Percentiles rank a stretch among this genome's conserved stretches.
Conservation (phyloP, 2,797 vertebrate species). For the Melanogrammus aeglefinus region DNA sequence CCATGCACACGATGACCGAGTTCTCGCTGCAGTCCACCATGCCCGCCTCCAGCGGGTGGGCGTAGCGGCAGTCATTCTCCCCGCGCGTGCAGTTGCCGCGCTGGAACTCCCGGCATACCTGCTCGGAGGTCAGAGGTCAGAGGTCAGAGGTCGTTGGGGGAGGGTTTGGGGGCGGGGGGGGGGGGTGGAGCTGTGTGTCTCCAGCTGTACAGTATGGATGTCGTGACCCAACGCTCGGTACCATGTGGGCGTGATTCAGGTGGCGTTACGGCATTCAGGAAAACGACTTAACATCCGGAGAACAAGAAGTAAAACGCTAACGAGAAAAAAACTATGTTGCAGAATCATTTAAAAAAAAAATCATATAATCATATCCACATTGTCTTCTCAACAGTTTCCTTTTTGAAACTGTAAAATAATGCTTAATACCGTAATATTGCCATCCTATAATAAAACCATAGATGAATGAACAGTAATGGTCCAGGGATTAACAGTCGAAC, state of each 20-base stretch:
- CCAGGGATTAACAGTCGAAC: background rate
- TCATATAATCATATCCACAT: background rate
- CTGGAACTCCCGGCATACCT: slow-evolving; percentile 98
- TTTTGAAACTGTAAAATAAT: background rate
- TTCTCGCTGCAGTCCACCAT: slow-evolving; percentile 98
- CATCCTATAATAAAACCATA: background rate
- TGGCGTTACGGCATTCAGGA: background rate
- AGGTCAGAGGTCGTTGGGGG: background rate
- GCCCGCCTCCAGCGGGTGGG: slow-evolving; percentile 90
- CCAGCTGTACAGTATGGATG: background rate
- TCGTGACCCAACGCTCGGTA: background rate
- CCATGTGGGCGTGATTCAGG: too few species aligned
- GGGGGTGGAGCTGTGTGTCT: background rate
- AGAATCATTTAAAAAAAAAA: too few species aligned
- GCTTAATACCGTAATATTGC: background rate
- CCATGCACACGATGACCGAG: slow-evolving; percentile 98
- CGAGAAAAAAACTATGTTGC: background rate
- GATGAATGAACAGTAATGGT: background rate
- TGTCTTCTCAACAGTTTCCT: background rate
- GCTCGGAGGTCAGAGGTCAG: slow-evolving; percentile 21
- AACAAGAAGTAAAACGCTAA: too few species aligned
- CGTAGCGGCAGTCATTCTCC: slow-evolving; percentile 95
- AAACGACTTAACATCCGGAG: background rate
- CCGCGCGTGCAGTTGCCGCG: slow-evolving; percentile 96
- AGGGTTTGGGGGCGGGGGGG: background rate